A percentile compares a stretch with the other conserved stretches of the same genome.
Evolutionary conservation across 2,797 vertebrate species (phyloP).

Genomic region (Acanthornis magna): DNA sequence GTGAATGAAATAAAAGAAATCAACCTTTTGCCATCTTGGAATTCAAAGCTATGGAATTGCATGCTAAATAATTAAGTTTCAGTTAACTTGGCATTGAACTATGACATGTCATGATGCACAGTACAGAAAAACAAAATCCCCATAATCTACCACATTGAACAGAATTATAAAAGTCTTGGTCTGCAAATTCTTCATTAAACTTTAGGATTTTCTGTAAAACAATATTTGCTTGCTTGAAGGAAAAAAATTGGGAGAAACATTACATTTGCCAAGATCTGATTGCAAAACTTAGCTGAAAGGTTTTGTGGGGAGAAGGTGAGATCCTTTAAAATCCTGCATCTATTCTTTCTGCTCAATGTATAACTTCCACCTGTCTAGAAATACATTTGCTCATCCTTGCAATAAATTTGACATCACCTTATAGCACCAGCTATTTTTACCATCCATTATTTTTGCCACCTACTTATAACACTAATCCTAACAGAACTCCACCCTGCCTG

Average conservation of each 20-base stretch:
- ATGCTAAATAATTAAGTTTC: not conserved
- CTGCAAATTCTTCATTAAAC: not conserved
- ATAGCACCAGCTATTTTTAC: not conserved
- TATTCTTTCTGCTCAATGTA: not conserved
- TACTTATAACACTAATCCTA: not conserved
- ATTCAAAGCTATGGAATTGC: not conserved
- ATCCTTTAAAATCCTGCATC: not conserved
- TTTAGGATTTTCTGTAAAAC: not conserved
- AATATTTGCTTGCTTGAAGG: not conserved
- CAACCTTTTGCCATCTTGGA: not conserved
- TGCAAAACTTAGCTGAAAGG: not conserved
- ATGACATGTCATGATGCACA: not conserved
- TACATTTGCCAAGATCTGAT: not conserved
- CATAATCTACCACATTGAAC: not conserved
- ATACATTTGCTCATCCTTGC: not conserved
- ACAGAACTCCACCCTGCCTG: not conserved
- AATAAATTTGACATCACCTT: not conserved
- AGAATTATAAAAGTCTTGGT: not conserved
- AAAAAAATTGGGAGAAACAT: accelerated
- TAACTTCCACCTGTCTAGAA: not conserved
- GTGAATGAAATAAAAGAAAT: not conserved
- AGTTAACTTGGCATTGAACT: not conserved
- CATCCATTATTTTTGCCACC: not conserved
- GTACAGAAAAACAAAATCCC: not conserved
- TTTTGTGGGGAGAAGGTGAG: not conserved